Base-by-base conservation (phyloP, 2,113 vertebrate species). In the Platichthys stellatus region DNA sequence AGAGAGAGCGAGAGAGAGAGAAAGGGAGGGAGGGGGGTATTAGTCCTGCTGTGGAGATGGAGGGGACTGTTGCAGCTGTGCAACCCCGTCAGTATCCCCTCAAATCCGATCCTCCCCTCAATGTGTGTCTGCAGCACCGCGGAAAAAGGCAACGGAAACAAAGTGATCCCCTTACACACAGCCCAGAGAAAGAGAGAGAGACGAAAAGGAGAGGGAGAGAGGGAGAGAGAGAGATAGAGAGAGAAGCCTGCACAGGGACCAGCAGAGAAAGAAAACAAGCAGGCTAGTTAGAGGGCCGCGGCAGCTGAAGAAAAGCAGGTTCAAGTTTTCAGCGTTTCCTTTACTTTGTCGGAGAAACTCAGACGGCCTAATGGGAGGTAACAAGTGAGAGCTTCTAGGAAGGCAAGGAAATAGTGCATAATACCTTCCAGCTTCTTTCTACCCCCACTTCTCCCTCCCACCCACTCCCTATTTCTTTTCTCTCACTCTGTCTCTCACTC, bases 351-450 rank as follows among this genome's bases (percentile, higher is more conserved):
- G 91, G 92, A 92, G 90, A 3, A 93, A 94, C 91, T 93, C 91
- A 60, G 85, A 93, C 90, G 84, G 75, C 89, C 54, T 67, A 92
- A 95, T 95, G 96, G 96, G 96, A 95, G 96, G 95, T 95, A 96
- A 95, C 93, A 93, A 92, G 80, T 64, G 58, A 80, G 85, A 93
- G 93, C 93, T 84, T 93, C 91, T 68, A 92, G 93, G 92, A 92
- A 93, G 94, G 91, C 92, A 86, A 96, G 96, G 94, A 96, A 97
- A 96, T 90, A 92, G 93, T 92, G 93, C 95, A 95, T 95, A 97
- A 96, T 96, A 95, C 96, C 94, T 95, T 94, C 92, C 89, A 93
- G 82, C 91, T 91, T 92, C 90, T 89, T 88, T 86, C 87, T 77
- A 71, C 76, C 84, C 84, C 91, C 82, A 66, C 73, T 40, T 17